phyloP scores from a whole-genome alignment of 2,113 vertebrate genomes.

The Microtus richardsoni region DNA sequence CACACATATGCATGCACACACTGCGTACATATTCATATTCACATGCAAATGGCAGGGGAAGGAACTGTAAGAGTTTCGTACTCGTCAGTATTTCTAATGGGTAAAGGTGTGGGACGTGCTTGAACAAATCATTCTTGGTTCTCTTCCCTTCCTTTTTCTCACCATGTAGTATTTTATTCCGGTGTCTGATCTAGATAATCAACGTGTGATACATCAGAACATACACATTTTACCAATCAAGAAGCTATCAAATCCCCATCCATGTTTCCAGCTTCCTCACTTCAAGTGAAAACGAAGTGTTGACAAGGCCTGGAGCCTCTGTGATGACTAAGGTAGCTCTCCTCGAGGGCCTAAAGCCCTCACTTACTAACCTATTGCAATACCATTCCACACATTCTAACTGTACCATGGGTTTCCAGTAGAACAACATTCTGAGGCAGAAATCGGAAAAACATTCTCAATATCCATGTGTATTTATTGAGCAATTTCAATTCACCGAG shows the following conservation, averaged over 20 bases:
- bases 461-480: neutral
- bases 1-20: neutral
- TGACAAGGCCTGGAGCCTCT: neutral
- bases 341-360: neutral
- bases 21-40: neutral
- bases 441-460: neutral
- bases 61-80: neutral
- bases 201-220: neutral
- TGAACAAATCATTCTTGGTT: neutral
- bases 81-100: neutral
- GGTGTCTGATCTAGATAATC: neutral
- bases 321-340: neutral
- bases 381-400: neutral
- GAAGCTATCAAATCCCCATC: neutral
- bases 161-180: neutral
- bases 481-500: neutral
- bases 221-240: neutral
- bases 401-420: neutral
- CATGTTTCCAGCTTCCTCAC: neutral
- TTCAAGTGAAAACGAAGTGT: neutral
- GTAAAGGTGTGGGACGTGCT: neutral
- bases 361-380: neutral
- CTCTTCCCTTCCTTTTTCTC: neutral
- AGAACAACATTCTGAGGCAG: neutral
- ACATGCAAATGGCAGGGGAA: neutral